These are phyloP conservation scores for Ganaspis brasiliensis DNA, from an alignment of 2,888 invertebrate species.

Conservation along the genomic window DNA sequence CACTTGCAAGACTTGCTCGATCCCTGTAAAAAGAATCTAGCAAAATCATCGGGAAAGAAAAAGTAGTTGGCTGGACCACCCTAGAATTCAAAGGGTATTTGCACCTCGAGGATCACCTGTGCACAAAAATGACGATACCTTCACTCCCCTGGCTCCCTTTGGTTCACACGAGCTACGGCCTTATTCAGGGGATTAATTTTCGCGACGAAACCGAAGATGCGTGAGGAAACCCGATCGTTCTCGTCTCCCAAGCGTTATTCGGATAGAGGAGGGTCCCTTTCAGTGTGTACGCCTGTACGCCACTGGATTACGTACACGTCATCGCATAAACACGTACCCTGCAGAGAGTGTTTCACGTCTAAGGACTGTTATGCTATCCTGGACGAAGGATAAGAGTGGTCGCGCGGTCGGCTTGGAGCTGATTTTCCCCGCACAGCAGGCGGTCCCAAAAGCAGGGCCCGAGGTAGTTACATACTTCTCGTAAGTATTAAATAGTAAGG, in stretches of 20 bases:
- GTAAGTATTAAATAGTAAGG: no score
- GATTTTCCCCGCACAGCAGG: conserved; percentile 61
- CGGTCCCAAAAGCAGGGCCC: conserved; percentile 62
- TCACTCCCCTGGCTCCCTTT: neutral
- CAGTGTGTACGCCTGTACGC: conserved; percentile 54
- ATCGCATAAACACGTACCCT: conserved; percentile 22
- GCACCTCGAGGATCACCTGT: conserved; percentile 14
- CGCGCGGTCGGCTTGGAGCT: conserved; percentile 17
- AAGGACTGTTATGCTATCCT: conserved; percentile 43
- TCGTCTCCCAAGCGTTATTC: conserved; percentile 24
- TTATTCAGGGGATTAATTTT: conserved; percentile 36
- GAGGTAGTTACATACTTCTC: neutral
- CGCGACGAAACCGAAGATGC: conserved; percentile 34
- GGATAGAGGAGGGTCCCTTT: conserved; percentile 40
- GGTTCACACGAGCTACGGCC: conserved; percentile 6
- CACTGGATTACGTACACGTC: conserved; percentile 43
- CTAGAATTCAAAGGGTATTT: no score
- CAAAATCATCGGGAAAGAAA: no score
- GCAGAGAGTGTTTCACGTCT: neutral
- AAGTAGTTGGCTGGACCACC: no score
- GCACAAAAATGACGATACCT: neutral
- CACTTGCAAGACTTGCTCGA: no score
- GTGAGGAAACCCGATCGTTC: conserved; percentile 34
- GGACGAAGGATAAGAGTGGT: conserved; percentile 6
- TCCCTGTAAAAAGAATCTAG: no score